phyloP scores from a whole-genome alignment of 2,888 invertebrate genomes.

The Tryphoninae sp. region DNA sequence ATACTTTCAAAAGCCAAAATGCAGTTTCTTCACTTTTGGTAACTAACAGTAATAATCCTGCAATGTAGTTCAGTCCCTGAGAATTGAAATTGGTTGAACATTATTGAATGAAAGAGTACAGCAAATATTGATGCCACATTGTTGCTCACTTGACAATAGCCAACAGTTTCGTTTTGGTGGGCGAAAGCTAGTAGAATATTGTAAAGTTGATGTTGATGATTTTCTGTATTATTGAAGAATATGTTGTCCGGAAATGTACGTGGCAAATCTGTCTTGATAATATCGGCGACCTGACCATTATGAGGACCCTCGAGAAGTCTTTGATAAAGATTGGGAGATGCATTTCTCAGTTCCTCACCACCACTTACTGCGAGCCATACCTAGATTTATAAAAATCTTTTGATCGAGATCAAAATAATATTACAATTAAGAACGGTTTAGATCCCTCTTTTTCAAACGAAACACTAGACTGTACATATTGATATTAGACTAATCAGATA shows the following conservation, averaged over 20 bases:
- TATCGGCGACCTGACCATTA: conserved; percentile 89
- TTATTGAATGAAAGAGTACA: conserved; percentile 8
- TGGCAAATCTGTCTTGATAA: conserved; percentile 94
- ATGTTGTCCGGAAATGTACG: conserved; percentile 98
- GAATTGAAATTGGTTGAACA: conserved; percentile 38
- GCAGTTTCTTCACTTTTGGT: conserved; percentile 95
- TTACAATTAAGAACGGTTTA: no score
- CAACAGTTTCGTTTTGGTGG: conserved; percentile 92
- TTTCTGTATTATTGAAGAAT: conserved; percentile 90
- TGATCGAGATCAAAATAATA: conserved; percentile 80
- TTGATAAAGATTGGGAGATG: conserved; percentile 86
- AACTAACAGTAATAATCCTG: conserved; percentile 91
- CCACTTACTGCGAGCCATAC: conserved; percentile 95
- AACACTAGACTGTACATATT: no score
- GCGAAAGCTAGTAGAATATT: conserved; percentile 95
- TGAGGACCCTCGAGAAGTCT: conserved; percentile 87
- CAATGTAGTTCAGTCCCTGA: conserved; percentile 96
- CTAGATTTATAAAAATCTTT: conserved; percentile 78
- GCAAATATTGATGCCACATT: conserved; percentile 11
- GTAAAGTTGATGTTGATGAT: conserved; percentile 89
- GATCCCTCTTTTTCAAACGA: no score
- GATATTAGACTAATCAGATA: no score
- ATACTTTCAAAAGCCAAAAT: conserved; percentile 95
- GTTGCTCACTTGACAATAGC: conserved; percentile 90
- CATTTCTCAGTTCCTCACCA: conserved; percentile 86